A percentile compares a stretch with the other conserved stretches of the same genome.
These are phyloP conservation scores for Hemiprocne comata DNA, from an alignment of 2,113 vertebrate genomes.

Conservation along the genomic window DNA sequence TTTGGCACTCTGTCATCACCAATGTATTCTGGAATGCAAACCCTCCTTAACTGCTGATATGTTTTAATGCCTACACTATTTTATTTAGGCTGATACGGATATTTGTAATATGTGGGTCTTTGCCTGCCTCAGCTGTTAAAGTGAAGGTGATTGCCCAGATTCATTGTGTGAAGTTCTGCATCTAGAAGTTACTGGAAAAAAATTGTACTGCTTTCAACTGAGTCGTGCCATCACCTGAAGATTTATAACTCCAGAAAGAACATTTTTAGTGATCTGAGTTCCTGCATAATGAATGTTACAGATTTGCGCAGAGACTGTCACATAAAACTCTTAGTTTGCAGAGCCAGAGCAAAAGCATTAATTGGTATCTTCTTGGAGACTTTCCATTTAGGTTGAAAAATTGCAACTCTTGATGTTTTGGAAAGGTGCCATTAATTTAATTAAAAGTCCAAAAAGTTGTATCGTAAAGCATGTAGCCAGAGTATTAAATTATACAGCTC, in stretches of 20 bases:
- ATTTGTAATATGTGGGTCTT: neutral
- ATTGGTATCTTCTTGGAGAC: neutral
- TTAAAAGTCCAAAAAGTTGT: neutral
- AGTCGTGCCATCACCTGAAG: neutral
- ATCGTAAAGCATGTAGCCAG: neutral
- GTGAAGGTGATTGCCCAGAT: conserved; percentile 8
- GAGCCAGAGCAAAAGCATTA: conserved; percentile 8
- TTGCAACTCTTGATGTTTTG: neutral
- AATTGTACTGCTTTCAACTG: neutral
- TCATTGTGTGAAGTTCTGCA: neutral
- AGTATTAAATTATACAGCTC: neutral
- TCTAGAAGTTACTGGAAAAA: neutral
- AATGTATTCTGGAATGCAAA: neutral
- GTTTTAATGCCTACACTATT: neutral
- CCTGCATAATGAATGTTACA: conserved; percentile 29
- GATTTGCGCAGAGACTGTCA: neutral
- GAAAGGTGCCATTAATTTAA: conserved; percentile 26
- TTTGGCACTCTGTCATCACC: neutral
- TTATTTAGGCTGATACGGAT: neutral
- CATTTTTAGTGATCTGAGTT: conserved; percentile 20
- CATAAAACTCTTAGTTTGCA: neutral
- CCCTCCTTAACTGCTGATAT: neutral
- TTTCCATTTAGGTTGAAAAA: conserved; percentile 28
- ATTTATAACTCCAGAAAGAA: conserved; percentile 46
- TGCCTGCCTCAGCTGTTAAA: neutral